phyloP scores from a whole-genome alignment of 2,113 vertebrate genomes.

The Glaucomys volans region DNA sequence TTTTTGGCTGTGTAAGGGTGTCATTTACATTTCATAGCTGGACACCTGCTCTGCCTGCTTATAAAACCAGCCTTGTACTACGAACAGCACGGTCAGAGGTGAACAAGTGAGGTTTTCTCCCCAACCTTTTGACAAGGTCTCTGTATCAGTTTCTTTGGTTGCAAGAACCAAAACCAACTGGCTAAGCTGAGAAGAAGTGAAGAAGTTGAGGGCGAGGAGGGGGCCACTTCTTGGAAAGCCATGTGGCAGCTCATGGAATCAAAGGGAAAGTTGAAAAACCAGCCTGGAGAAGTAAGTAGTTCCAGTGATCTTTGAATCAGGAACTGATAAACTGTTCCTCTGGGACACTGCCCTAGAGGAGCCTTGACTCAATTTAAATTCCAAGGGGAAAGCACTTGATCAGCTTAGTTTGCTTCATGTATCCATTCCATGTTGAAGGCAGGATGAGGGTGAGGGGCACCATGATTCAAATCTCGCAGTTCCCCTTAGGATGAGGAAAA shows the following conservation, averaged over 20 bases:
- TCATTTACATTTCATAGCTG: slow-evolving; percentile 37
- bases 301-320: neutral
- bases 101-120: slow-evolving; percentile 20
- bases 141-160: slow-evolving; percentile 35
- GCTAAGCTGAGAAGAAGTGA: neutral
- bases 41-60: slow-evolving; percentile 53
- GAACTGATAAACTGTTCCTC: neutral
- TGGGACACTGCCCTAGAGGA: neutral
- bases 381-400: neutral
- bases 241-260: neutral
- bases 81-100: neutral
- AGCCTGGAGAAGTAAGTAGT: neutral
- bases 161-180: neutral
- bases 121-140: slow-evolving; percentile 26
- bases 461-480: neutral
- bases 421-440: neutral
- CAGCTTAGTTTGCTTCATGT: neutral
- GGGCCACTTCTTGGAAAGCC: slow-evolving; percentile 34
- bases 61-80: slow-evolving; percentile 39
- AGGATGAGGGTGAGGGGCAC: neutral
- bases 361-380: neutral
- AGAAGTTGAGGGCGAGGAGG: neutral
- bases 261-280: neutral
- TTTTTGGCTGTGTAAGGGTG: slow-evolving; percentile 12
- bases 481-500: neutral